Evolutionary conservation across 2,113 vertebrate genomes (phyloP).

Genomic region (Nannobrachium achirus): DNA sequence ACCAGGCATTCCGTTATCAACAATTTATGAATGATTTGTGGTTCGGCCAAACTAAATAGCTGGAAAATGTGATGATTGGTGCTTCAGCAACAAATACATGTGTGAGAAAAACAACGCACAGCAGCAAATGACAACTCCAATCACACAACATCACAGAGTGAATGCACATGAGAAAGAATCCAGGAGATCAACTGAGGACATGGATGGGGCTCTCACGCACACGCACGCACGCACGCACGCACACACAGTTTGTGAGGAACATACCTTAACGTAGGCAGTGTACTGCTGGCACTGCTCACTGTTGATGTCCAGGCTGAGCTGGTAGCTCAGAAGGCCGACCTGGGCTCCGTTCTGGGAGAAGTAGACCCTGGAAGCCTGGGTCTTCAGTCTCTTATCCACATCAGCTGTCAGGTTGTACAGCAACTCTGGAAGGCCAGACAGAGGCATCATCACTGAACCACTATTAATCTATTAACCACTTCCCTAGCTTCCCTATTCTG

Average conservation of each 20-base stretch:
- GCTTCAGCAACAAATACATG: slow-evolving; percentile 21
- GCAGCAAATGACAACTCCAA: slow-evolving; percentile 45
- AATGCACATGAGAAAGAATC: slow-evolving; percentile 58
- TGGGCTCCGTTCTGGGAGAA: slow-evolving; percentile 88
- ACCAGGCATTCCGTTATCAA: no score
- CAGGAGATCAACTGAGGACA: slow-evolving; percentile 48
- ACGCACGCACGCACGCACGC: background rate
- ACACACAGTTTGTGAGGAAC: slow-evolving; percentile 39
- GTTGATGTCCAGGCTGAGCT: slow-evolving; percentile 81
- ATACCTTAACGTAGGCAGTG: slow-evolving; percentile 91
- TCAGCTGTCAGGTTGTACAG: slow-evolving; percentile 93
- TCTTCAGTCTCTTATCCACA: slow-evolving; percentile 88
- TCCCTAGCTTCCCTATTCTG: no score
- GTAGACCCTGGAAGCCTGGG: slow-evolving; percentile 86
- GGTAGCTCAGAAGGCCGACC: slow-evolving; percentile 82
- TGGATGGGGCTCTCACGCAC: no score
- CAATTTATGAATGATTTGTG: background rate
- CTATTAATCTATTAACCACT: no score
- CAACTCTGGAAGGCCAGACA: slow-evolving; percentile 79
- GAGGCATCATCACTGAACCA: slow-evolving; percentile 17
- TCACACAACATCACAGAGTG: slow-evolving; percentile 33
- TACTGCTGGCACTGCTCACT: slow-evolving; percentile 85
- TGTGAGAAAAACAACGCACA: slow-evolving; percentile 43
- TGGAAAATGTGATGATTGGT: slow-evolving; percentile 1
- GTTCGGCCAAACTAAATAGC: background rate